Base-by-base conservation (phyloP, 2,113 vertebrate genomes). In the Mohoua ochrocephala region DNA sequence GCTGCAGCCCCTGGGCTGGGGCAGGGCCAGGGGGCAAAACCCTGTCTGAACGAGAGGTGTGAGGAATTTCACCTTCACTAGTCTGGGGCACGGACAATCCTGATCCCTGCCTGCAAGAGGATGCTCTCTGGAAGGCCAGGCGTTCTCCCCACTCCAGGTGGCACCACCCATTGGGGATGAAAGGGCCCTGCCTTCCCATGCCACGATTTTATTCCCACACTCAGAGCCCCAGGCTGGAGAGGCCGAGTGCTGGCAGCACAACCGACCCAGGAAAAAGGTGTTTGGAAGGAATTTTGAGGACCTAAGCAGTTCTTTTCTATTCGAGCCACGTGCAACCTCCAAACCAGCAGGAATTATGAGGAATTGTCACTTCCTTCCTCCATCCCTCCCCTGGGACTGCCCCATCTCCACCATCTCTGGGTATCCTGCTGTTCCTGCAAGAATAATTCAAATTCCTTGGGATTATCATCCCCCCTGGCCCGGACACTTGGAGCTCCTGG, bases 151-250 rank as follows among this genome's bases (percentile, higher is more conserved):
- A 2, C 41, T 15, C 33, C 35, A 9, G 18, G 24, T n/a, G n/a
- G n/a, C n/a, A n/a, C 3, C 68, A 7, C 13, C 1, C 2, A 11
- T 26, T 6, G 0, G 0, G 44, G 37, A 10, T 28, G 44, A 3
- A 53, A 44, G 77, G 28, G 18, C 49, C 44, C 47, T 27, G 13
- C 35, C 33, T 41, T 22, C 35, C 78, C 67, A 4, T 3, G 12
- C 15, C 11, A n/a, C 1, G 7, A 1, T 24, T 74, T 30, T 7
- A 4, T 60, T 16, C 18, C n/a, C 42, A 18, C 60, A 15, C 2
- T 7, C 54, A 14, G 53, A 82, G 37, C 28, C 52, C 74, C 52
- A 33, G 0, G 75, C 18, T 14, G 42, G 47, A 47, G 31, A 45
- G n/a, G 21, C 33, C 7, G 10, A 35, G 37, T 6, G 5, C 65